Conservation (phyloP, 2,888 invertebrate genomes). For the Gymnoscelis rufifasciata region DNA sequence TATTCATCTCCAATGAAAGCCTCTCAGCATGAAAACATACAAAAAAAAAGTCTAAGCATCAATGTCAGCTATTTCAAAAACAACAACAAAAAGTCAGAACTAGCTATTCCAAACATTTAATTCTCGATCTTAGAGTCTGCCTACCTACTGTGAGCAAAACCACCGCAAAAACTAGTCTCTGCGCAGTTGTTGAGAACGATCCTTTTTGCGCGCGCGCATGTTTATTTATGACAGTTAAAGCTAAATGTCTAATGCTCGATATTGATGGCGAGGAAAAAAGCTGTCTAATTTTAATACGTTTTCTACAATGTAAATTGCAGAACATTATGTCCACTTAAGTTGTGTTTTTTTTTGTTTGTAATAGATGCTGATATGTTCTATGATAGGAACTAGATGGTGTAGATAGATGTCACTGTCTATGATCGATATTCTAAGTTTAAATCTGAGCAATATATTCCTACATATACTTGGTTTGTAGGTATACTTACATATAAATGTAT, state of each 20-base stretch:
- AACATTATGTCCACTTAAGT: background rate
- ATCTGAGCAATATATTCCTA: too few species aligned
- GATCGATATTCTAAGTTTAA: too few species aligned
- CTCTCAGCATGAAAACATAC: too few species aligned
- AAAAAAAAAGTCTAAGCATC: background rate
- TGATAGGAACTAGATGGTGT: too few species aligned
- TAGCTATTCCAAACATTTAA: constrained; percentile 2
- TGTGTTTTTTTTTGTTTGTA: background rate
- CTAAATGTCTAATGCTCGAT: constrained; percentile 37
- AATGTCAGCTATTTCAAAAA: background rate
- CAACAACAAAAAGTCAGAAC: background rate
- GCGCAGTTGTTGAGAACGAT: constrained; percentile 42
- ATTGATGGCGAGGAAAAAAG: constrained; percentile 24
- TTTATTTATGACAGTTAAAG: constrained; percentile 57
- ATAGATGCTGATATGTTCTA: background rate
- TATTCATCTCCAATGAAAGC: background rate
- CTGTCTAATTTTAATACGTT: constrained; percentile 12
- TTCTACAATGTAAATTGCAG: constrained; percentile 12
- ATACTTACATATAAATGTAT: too few species aligned
- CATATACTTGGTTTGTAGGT: too few species aligned
- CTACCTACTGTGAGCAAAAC: constrained; percentile 33
- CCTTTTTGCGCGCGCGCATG: constrained; percentile 45
- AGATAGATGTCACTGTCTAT: too few species aligned
- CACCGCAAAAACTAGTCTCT: constrained; percentile 37
- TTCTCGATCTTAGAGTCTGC: background rate